These are phyloP conservation scores for Aricia agestis DNA, from an alignment of 1,140 invertebrate genomes.

Conservation along the genomic window DNA sequence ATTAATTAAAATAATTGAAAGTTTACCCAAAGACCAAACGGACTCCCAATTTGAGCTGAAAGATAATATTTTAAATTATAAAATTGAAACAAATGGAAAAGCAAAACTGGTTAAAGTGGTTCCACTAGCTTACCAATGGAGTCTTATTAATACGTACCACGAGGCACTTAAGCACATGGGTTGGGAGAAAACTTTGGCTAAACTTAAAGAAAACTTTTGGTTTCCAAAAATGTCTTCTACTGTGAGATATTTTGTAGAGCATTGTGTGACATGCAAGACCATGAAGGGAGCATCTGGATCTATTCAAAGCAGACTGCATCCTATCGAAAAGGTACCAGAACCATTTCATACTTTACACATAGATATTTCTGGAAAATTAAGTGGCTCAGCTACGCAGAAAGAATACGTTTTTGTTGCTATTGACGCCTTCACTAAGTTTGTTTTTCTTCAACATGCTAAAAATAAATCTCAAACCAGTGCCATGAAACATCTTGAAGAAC, in stretches of 20 bases:
- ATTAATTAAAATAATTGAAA: slow-evolving; percentile 24
- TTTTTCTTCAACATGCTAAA: too few species aligned
- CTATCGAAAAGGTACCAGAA: slow-evolving; percentile 31
- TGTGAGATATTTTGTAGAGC: slow-evolving; percentile 34
- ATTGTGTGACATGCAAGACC: slow-evolving; percentile 39
- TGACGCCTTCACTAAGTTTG: too few species aligned
- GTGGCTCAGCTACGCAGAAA: slow-evolving; percentile 25
- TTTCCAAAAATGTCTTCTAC: slow-evolving; percentile 30
- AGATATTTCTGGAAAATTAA: slow-evolving; percentile 39
- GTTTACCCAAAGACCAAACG: too few species aligned
- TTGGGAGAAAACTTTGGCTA: slow-evolving; percentile 19
- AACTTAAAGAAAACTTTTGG: slow-evolving; percentile 16
- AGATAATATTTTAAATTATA: too few species aligned
- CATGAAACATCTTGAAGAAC: too few species aligned
- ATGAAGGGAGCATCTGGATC: slow-evolving; percentile 20
- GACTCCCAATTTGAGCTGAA: too few species aligned
- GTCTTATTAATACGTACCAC: slow-evolving; percentile 36
- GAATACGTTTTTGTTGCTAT: too few species aligned
- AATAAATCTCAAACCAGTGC: too few species aligned
- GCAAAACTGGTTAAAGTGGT: too few species aligned
- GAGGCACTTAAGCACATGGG: slow-evolving; percentile 17
- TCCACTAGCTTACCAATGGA: too few species aligned
- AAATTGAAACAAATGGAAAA: too few species aligned
- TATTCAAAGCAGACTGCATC: slow-evolving; percentile 5
- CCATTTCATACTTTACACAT: slow-evolving; percentile 42